Base-by-base conservation (phyloP, 2,888 invertebrate species). In the Tineola bisselliella region DNA sequence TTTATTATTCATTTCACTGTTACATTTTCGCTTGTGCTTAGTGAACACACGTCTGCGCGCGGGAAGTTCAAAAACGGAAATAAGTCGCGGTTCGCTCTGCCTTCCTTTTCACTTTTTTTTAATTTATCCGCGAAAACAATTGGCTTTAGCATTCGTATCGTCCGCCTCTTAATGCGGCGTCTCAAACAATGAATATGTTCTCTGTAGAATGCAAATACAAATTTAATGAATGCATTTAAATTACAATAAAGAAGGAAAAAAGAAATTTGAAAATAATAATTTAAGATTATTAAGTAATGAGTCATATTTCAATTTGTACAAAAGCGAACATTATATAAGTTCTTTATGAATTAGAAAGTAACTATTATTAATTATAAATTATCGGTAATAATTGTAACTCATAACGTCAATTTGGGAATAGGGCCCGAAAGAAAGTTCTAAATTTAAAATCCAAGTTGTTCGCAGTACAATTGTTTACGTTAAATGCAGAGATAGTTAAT, bases 71-170 rank as follows among this genome's bases (percentile, higher is more conserved):
- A 67, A 72, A 75, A 81, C 80, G 83, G 84, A 84, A 84, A 84
- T 84, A 80, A 76, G 67, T 68, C 70, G 67, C 65, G 68, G 61
- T 11, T 63, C 66, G 70, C 67, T 66, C 66, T 65, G 48, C 67
- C 72, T 73, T 71, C 69, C 78, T 79, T 83, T 83, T 84, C 83
- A 84, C 84, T 84, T 84, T 84, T 75, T 68, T 25, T 25, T 68
- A 70, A 64, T 13, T n/a, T 44, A 4, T 8, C 18, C 18, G 18
- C 15, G 48, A 25, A n/a, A 25, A 25, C 25, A 25, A 25, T n/a
- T 25, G 25, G 25, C 25, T 4, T 25, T 2, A 25, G 25, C 25
- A 6, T 25, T 6, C 25, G 15, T 13, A 4, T 17, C 52, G 52
- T 15, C 52, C 52, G 52, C 18, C 52, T 52, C 4, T 5, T 52